Evolutionary conservation across 2,113 vertebrate species (phyloP), one percentile per base, ranked within the genome.

Genomic region (human): DNA sequence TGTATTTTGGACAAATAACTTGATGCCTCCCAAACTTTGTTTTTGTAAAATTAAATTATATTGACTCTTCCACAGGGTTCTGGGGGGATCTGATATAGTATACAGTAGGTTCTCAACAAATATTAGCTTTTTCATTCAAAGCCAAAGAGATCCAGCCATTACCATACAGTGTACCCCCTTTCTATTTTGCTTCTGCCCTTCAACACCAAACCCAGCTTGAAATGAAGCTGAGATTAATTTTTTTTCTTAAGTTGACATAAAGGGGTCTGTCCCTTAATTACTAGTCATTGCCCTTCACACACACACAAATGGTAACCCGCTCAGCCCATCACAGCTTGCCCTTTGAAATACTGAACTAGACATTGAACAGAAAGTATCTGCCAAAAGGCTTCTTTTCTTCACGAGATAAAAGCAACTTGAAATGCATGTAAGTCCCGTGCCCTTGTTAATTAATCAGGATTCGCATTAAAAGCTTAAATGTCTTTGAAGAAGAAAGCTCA

Each of bases 391-490:
- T 96, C 97, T 96, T 97, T 98, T 96, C 95, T 98, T 90, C 79
- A 86, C 90, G 82, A 98, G 98, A 99, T 98, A 98, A 99, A 98
- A 98, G 97, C 90, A 98, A 98, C 98, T 97, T 97, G 98, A 98
- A 98, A 97, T 93, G 97, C 97, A 96, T 90, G 96, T 97, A 98
- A 98, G 98, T 97, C 97, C 96, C 97, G 96, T 10, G 96, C 97
- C 97, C 97, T 97, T 98, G 98, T 98, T 99, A 98, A 99, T 99
- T 99, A 99, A 98, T 98, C 98, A 98, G 97, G 93, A 98, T 98
- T 98, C 80, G 20, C 97, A 98, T 98, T 98, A 98, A 98, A 98
- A 98, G 97, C 97, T 98, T 98, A 98, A 98, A 98, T 70, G 94
- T 98, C 98, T 99, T 98, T 98, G 98, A 98, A 97, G 97, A 98